Base-by-base conservation (phyloP, 2,113 vertebrate genomes). In the Aspidoscelis tigris region DNA sequence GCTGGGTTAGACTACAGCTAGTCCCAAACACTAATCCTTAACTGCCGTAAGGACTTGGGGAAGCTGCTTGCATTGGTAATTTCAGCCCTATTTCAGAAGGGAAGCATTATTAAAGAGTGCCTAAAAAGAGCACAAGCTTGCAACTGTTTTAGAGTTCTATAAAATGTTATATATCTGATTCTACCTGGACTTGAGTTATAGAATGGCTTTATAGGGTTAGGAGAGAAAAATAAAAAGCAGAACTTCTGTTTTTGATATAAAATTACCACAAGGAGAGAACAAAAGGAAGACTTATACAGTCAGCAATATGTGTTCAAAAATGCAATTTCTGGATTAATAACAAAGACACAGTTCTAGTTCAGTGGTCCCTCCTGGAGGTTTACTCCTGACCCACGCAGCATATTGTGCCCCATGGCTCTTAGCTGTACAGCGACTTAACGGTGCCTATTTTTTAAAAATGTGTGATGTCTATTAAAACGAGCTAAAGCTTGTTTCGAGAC, bases 321-420 rank as follows among this genome's bases (percentile, higher is more conserved):
- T 95, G 95, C 95, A 96, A 96, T 96, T 96, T 96, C 95, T 94
- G 93, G 96, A 96, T 97, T 97, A 96, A 96, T 96, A 96, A 96
- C 95, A 89, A 95, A 94, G 94, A 92, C 84, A 76, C 93, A 91
- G 95, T 93, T 95, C 91, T 88, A 89, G 94, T 91, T 93, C 90
- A 72, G 92, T 73, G 71, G 92, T 91, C 94, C 96, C 95, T 96
- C 84, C 91, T 96, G 95, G 95, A 95, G 22, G 82, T 94, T 94
- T 16, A 95, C 95, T 93, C 93, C 94, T 95, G 95, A 96, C 96
- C 96, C 93, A 89, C 91, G 85, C 93, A 95, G 92, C 95, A 96
- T 96, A 96, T 96, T 96, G 96, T 94, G 95, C 96, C 96, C 96
- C 74, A 94, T 96, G 95, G 96, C 96, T 95, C 94, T 96, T 84